Percentiles rank a stretch among this genome's conserved stretches.
Conservation (phyloP, 2,113 vertebrate species). For the Rallus limicola region DNA sequence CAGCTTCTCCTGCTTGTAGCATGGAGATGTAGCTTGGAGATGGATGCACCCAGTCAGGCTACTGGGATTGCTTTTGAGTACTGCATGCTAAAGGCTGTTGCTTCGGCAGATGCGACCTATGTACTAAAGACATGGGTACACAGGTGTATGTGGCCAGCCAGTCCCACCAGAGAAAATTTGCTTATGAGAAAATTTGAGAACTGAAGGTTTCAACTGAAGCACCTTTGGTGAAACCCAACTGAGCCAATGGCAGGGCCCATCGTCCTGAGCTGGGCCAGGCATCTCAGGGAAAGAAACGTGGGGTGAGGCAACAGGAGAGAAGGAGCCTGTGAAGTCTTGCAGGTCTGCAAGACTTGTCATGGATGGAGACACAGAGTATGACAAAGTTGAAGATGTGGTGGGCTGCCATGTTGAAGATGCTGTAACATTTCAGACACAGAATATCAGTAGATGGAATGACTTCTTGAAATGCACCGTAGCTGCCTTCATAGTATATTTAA, state of each 20-base stretch:
- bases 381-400: constrained; percentile 75
- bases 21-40: background rate
- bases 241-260: background rate
- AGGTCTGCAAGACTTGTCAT: background rate
- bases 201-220: background rate
- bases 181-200: background rate
- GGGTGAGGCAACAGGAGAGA: background rate
- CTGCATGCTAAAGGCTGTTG: background rate
- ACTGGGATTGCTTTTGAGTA: background rate
- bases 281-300: no score
- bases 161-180: background rate
- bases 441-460: no score
- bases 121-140: background rate
- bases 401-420: constrained; percentile 81
- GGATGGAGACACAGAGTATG: constrained; percentile 50
- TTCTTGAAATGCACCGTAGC: background rate
- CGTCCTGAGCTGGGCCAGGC: no score
- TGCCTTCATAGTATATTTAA: background rate
- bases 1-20: background rate
- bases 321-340: rapidly evolving
- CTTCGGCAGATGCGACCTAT: background rate
- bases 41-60: background rate
- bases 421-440: constrained; percentile 84
- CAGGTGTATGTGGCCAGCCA: background rate
- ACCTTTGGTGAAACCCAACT: background rate